Conservation (phyloP, 1,140 invertebrate genomes). For the Ridgeia piscesae region DNA sequence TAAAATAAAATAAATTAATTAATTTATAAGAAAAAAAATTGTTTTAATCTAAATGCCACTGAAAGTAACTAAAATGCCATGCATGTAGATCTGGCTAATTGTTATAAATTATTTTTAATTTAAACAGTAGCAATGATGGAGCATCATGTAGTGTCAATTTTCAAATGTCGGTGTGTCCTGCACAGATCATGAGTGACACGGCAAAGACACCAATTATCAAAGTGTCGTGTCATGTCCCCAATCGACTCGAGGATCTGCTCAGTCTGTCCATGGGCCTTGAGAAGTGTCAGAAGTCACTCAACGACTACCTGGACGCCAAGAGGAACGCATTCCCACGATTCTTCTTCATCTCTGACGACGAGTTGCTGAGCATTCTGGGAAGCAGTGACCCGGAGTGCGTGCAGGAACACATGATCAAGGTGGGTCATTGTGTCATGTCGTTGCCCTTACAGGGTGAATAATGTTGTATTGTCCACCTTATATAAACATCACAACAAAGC, state of each 20-base stretch:
- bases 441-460: too few species aligned
- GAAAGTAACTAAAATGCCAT: too few species aligned
- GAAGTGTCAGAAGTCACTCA: slow-evolving; percentile 86
- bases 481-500: too few species aligned
- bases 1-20: too few species aligned
- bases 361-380: slow-evolving; percentile 84
- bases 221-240: slow-evolving; percentile 71
- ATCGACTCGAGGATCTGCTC: slow-evolving; percentile 75
- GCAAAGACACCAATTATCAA: slow-evolving; percentile 76
- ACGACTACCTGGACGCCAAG: slow-evolving; percentile 85
- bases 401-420: slow-evolving; percentile 90
- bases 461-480: too few species aligned
- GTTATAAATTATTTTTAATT: too few species aligned
- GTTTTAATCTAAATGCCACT: too few species aligned
- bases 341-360: slow-evolving; percentile 91
- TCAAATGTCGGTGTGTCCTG: background rate
- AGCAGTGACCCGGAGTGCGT: slow-evolving; percentile 76
- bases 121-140: too few species aligned
- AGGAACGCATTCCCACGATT: slow-evolving; percentile 83
- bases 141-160: too few species aligned
- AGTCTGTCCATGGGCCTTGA: slow-evolving; percentile 75
- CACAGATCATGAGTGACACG: slow-evolving; percentile 79
- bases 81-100: too few species aligned
- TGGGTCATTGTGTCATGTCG: slow-evolving; percentile 42
- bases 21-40: too few species aligned